A percentile compares a stretch with the other conserved stretches of the same genome.
Evolutionary conservation across 2,888 invertebrate genomes (phyloP).

Genomic region (Andrena hattorfiana): DNA sequence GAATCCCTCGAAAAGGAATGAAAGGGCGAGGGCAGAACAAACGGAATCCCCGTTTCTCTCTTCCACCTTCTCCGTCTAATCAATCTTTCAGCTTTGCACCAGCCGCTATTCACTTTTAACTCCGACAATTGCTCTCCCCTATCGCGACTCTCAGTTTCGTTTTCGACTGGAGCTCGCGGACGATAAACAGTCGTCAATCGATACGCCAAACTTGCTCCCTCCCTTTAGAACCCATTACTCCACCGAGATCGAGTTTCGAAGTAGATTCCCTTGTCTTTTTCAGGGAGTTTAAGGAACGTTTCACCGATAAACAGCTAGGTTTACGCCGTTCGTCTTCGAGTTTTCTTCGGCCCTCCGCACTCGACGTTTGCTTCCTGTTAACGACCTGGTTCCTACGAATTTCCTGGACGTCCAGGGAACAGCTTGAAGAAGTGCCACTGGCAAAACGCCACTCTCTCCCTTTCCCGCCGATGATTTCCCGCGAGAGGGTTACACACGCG

Average conservation of each 20-base stretch:
- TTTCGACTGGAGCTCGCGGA: no score
- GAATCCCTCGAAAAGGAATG: slow-evolving; percentile 38
- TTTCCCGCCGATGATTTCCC: slow-evolving; percentile 55
- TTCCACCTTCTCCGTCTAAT: not conserved
- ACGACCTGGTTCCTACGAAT: slow-evolving; percentile 38
- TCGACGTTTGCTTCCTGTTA: slow-evolving; percentile 4
- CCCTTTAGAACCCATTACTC: not conserved
- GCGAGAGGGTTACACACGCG: slow-evolving; percentile 35
- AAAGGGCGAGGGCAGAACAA: not conserved
- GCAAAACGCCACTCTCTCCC: not conserved
- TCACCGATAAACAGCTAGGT: not conserved
- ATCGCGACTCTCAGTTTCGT: not conserved
- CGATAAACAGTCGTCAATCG: not conserved
- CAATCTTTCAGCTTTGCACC: slow-evolving; percentile 45
- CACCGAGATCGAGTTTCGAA: not conserved
- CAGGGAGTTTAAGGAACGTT: not conserved
- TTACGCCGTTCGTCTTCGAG: not conserved
- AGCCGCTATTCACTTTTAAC: not conserved
- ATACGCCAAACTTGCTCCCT: not conserved
- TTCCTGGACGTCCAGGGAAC: not conserved
- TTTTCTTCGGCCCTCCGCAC: not conserved
- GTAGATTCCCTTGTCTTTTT: not conserved
- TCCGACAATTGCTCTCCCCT: no score
- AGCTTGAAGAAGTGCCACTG: no score
- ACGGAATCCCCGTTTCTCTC: slow-evolving; percentile 2